Conservation (phyloP, 2,797 vertebrate genomes). For the Gymnopithys bicolor region DNA sequence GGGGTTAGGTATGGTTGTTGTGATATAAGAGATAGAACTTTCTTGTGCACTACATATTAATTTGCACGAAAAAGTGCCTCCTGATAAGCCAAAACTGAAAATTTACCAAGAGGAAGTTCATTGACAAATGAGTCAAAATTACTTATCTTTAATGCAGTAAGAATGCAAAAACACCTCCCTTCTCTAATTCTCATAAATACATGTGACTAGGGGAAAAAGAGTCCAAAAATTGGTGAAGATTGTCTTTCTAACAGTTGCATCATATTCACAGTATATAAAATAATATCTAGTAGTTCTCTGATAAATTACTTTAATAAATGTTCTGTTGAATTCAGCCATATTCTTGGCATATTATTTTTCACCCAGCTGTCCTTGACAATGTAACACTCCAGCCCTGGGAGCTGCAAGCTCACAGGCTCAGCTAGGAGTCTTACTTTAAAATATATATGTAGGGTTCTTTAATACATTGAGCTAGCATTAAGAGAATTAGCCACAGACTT, state of each 20-base stretch:
- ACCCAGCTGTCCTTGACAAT: background rate
- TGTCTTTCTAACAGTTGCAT: background rate
- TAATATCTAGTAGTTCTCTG: background rate
- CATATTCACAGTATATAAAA: background rate
- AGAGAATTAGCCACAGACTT: too few relatives aligned
- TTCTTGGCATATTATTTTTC: background rate
- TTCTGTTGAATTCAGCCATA: background rate
- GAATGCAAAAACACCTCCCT: background rate
- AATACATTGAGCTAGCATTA: too few relatives aligned
- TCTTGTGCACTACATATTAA: background rate
- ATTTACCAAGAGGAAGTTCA: background rate
- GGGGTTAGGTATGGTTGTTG: background rate
- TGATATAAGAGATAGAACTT: background rate
- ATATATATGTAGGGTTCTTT: too few relatives aligned
- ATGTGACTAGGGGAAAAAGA: background rate
- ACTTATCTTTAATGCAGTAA: background rate
- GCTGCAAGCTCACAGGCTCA: too few relatives aligned
- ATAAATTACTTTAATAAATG: background rate
- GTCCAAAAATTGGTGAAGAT: background rate
- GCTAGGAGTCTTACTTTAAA: too few relatives aligned
- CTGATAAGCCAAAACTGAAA: background rate
- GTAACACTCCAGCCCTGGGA: too few relatives aligned
- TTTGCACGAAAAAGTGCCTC: background rate
- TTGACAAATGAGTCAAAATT: background rate
- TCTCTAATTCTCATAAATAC: background rate